Evolutionary conservation across 64 coral and sea anemone species (phyloP), one percentile per base, ranked within the genome.

Genomic region (Hydrozoanthus tunicans): DNA sequence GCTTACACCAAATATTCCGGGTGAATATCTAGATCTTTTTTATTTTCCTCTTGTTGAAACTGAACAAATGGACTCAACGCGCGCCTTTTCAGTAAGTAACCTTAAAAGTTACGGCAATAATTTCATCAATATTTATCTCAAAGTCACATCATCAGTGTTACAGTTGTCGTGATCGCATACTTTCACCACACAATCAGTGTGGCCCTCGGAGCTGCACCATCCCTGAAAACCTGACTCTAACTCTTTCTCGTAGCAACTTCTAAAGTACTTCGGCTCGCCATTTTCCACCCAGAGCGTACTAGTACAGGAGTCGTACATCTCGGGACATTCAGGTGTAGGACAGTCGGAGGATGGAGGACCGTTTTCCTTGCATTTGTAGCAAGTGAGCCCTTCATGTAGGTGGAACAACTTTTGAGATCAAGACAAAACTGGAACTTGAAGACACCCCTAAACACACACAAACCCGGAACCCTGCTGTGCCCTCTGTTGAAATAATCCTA

Each of bases 341-440:
- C 81, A 83, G 11, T 7, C 59, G 32, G 61, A 6, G 1, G 81
- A 83, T 53, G 81, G 81, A 0, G 6, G 7, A 14, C 81, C 62
- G n/a, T 60, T 62, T 51, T 83, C 81, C 9, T 1, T 32, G n/a
- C 81, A 83, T 6, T 83, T 83, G 62, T 83, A 83, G 14, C 81
- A 83, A 17, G 58, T 83, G 3, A 83, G 81, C 9, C 81, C 81
- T 83, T 7, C 4, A 20, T 10, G 14, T 7, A 7, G 7, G 32
- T 17, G 2, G 60, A 14, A 56, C 3, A 64, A 81, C 20, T 20
- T 20, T 20, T 20, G 20, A 20, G 20, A 20, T 20, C 20, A 20
- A 20, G 20, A 20, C 20, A 20, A 20, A 20, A 20, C 20, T 20
- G 20, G 20, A 20, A 20, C 20, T 20, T 20, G 20, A 20, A 20